Conservation (phyloP, 2,113 vertebrate species). For the Brachyhypopomus gauderio region DNA sequence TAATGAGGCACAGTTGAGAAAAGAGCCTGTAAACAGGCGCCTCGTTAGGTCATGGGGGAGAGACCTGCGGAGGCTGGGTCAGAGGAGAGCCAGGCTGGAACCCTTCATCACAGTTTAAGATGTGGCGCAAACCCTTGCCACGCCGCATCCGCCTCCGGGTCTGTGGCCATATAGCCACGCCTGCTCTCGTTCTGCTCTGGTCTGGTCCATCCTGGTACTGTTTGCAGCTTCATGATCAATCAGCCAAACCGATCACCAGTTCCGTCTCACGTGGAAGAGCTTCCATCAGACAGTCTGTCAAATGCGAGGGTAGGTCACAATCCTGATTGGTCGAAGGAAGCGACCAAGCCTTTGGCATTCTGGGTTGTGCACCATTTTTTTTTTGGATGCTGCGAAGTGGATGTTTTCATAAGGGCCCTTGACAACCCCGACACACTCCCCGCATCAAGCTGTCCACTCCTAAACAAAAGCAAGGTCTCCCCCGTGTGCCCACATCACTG, state of each 20-base stretch:
- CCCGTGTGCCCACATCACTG: not conserved
- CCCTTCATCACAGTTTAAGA: not conserved
- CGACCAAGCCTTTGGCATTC: slow-evolving; percentile 12
- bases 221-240: slow-evolving; percentile 50
- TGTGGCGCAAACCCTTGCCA: not conserved
- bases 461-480: not conserved
- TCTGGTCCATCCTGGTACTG: slow-evolving; percentile 42
- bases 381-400: not conserved
- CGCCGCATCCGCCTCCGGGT: not conserved
- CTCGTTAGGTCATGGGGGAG: too few relatives aligned
- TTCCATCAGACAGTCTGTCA: slow-evolving; percentile 36
- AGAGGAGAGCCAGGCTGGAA: not conserved
- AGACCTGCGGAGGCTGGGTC: not conserved
- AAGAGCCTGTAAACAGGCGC: too few relatives aligned
- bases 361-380: not conserved
- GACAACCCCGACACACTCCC: not conserved
- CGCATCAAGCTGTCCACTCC: not conserved
- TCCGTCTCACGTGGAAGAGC: slow-evolving; percentile 35
- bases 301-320: slow-evolving; percentile 2
- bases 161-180: slow-evolving; percentile 62
- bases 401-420: not conserved
- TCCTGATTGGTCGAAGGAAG: slow-evolving; percentile 1
- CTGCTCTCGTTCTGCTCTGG: slow-evolving; percentile 54
- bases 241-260: slow-evolving; percentile 50
- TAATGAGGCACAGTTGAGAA: too few relatives aligned